A percentile compares a stretch with the other conserved stretches of the same genome.
Conservation (phyloP, 2,888 invertebrate species). For the Petrolisthes cinctipes region DNA sequence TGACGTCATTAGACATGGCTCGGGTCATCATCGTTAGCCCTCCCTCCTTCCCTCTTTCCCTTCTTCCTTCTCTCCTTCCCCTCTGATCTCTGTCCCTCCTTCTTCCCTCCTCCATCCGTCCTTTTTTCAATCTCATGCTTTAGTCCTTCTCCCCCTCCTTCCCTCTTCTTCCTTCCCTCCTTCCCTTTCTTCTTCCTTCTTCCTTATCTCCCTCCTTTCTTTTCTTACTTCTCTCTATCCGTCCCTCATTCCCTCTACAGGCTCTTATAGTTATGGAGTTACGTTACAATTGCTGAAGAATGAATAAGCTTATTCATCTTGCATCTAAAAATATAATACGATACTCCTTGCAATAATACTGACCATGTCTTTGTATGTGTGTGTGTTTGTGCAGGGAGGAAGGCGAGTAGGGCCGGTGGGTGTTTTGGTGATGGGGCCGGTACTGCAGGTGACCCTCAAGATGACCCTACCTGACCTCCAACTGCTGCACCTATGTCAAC, state of each 20-base stretch:
- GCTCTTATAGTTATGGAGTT: too few relatives aligned
- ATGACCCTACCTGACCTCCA: neutral
- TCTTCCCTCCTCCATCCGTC: neutral
- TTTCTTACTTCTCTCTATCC: neutral
- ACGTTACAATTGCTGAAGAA: too few relatives aligned
- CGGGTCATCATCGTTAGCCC: neutral
- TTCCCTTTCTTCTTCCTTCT: neutral
- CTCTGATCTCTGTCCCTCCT: neutral
- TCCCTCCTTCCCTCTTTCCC: neutral
- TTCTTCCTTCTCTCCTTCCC: neutral
- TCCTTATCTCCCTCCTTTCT: neutral
- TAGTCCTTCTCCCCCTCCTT: neutral
- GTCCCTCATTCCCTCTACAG: neutral
- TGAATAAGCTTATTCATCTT: too few relatives aligned
- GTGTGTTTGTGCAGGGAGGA: neutral
- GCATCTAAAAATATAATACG: too few relatives aligned
- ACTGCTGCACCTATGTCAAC: slow-evolving; percentile 11
- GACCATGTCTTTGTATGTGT: too few relatives aligned
- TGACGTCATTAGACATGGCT: too few relatives aligned
- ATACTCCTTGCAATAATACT: too few relatives aligned
- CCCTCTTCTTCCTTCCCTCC: neutral
- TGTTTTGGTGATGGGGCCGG: neutral
- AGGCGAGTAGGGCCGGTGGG: neutral
- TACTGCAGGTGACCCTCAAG: neutral
- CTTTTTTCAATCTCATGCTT: neutral